Conservation (phyloP, 2,113 vertebrate species). For the Corvus moneduloides region DNA sequence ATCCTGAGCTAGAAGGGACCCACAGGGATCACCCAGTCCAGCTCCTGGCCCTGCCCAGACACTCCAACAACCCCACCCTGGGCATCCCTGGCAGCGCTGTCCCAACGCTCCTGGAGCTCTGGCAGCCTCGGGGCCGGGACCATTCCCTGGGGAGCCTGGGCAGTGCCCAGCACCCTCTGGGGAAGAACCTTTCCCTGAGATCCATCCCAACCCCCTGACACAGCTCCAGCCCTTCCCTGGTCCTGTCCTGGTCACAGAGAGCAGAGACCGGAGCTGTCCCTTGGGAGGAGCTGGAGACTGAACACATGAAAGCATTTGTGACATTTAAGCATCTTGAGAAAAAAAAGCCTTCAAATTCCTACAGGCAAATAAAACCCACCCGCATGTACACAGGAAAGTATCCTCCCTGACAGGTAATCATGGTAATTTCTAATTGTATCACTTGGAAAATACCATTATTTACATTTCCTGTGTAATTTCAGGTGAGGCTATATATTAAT, state of each 20-base stretch:
- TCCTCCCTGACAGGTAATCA: not conserved
- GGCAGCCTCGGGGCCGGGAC: rapidly evolving
- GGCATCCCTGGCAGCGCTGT: rapidly evolving
- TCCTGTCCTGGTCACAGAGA: not conserved
- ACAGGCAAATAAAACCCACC: not conserved
- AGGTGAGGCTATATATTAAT: not conserved
- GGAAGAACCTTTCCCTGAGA: not conserved
- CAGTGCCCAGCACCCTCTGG: not conserved
- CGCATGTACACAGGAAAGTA: rapidly evolving
- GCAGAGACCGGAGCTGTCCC: rapidly evolving
- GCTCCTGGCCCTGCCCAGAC: rapidly evolving
- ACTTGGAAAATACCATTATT: not conserved
- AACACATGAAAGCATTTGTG: not conserved
- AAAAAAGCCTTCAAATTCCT: not conserved
- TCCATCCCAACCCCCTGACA: rapidly evolving
- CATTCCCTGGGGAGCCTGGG: not conserved
- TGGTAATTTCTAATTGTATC: not conserved
- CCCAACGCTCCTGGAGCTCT: not conserved
- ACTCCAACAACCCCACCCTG: not conserved
- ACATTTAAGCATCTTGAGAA: not conserved
- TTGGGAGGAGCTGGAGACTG: not conserved
- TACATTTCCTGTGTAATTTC: not conserved
- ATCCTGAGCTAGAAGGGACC: not conserved
- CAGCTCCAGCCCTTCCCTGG: rapidly evolving
- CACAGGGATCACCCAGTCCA: rapidly evolving